Conservation (phyloP, 2,888 invertebrate genomes). For the Electrophaes corylata region DNA sequence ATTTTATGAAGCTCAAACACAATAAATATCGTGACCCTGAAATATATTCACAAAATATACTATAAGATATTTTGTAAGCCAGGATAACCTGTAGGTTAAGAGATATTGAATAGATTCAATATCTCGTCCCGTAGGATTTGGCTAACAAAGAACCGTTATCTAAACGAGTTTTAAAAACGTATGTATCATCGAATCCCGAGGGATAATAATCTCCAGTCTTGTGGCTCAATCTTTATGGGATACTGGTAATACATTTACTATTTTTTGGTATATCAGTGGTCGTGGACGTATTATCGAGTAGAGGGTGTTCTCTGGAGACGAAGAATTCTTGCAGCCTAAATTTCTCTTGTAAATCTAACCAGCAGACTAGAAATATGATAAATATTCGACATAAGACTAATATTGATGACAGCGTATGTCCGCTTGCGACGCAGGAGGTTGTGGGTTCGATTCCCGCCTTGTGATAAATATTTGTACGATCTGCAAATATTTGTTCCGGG, state of each 20-base stretch:
- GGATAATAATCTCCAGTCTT: conserved; percentile 47
- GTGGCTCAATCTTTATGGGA: conserved; percentile 30
- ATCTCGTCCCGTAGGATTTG: conserved; percentile 44
- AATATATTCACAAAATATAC: conserved; percentile 1
- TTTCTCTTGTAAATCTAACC: too few relatives aligned
- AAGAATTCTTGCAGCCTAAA: not conserved
- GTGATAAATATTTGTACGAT: too few relatives aligned
- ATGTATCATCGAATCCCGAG: conserved; percentile 38
- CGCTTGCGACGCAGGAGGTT: too few relatives aligned
- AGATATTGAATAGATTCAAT: conserved; percentile 35
- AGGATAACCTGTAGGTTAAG: conserved; percentile 32
- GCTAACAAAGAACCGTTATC: conserved; percentile 48
- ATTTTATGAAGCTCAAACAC: conserved; percentile 10
- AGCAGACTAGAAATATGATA: too few relatives aligned
- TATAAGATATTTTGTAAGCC: not conserved
- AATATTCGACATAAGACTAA: too few relatives aligned
- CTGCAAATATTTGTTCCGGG: too few relatives aligned
- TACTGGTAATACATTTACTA: conserved; percentile 11
- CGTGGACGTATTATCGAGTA: not conserved
- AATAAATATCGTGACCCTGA: conserved; percentile 26
- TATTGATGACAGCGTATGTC: too few relatives aligned
- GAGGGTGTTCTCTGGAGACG: not conserved
- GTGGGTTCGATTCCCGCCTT: too few relatives aligned
- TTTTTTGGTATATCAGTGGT: not conserved
- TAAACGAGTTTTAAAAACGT: conserved; percentile 49